Base-by-base conservation (phyloP, 2,797 vertebrate genomes). In the Halcyon chelicuti region DNA sequence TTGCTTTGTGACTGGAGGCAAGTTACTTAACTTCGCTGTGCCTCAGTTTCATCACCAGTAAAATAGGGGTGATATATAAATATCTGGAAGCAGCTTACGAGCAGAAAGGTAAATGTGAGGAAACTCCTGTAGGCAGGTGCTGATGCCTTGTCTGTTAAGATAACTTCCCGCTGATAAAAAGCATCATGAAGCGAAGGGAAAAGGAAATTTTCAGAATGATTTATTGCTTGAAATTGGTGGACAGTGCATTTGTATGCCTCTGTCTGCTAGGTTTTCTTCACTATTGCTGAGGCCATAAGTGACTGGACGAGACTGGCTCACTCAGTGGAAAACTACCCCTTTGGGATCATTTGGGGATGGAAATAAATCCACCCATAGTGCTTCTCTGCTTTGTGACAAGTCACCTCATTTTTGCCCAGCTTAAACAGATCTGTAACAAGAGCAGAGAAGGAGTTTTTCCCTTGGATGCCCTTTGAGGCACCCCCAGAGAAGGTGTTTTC, bases 11-110 rank as follows among this genome's bases (percentile, higher is more conserved):
- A 78, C 96, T 22, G 2, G 85, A 91, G 95, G 96, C 90, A 88
- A 96, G 70, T 86, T 76, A 49, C 75, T 96, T 91, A 86, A 81
- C 62, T 94, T 87, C 58, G 21, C 70, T 76, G 58, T 84, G 93
- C 95, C 94, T 96, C 85, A 84, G 95, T 84, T 94, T 94, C 82
- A 86, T 93, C 91, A 91, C 75, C 96, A 91, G 66, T 86, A 93
- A 96, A 95, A 94, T n/a, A 75, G 78, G 51, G 55, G 19, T 22
- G 9, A 84, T 81, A 82, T 29, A 91, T 88, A 91, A 93, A 74
- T 68, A 94, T 55, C 81, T 86, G 68, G n/a, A 47, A 75, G 85
- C 72, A 68, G 46, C 68, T 95, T 90, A 83, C 75, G 58, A 80
- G 80, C 58, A 86, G 90, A 88, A 88, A 88, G 76, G 82, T 86